Conservation (phyloP, 1,140 invertebrate species). For the Globodera rostochiensis region DNA sequence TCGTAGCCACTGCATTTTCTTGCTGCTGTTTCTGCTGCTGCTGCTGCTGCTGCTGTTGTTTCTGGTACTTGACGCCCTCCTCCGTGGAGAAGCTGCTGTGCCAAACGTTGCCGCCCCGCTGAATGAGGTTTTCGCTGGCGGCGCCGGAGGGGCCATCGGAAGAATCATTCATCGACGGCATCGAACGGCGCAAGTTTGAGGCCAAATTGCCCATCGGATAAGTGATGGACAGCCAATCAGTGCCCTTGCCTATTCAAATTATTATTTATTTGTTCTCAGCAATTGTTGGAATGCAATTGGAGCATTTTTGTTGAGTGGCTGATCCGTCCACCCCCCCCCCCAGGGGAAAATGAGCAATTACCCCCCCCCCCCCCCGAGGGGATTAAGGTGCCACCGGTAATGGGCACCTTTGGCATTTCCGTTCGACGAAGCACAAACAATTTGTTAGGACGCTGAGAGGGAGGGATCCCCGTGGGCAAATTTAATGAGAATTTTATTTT, state of each 20-base stretch:
- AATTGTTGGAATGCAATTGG: not conserved
- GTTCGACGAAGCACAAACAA: not conserved
- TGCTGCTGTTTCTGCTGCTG: not conserved
- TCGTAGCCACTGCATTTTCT: not conserved
- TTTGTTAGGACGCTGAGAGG: not conserved
- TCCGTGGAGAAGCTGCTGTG: constrained; percentile 8
- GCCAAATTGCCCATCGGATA: constrained; percentile 23
- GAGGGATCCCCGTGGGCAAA: not conserved
- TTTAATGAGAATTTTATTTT: not conserved
- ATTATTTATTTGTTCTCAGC: too few species aligned
- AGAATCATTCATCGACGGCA: constrained; percentile 18
- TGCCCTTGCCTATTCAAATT: too few species aligned
- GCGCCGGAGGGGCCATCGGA: not conserved
- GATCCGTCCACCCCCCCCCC: not conserved
- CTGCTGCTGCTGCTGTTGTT: not conserved
- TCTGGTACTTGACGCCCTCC: not conserved
- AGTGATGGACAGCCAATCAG: constrained; percentile 1
- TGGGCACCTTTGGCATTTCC: not conserved
- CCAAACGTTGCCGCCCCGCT: not conserved
- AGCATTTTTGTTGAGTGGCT: not conserved
- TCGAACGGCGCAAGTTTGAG: constrained; percentile 9
- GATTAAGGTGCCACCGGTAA: not conserved
- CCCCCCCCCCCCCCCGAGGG: not conserved
- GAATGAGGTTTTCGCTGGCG: not conserved
- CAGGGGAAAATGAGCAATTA: not conserved